Percentiles rank a stretch among this genome's conserved stretches.
phyloP scores from a whole-genome alignment of 2,113 vertebrate species.

The Orycteropus afer region DNA sequence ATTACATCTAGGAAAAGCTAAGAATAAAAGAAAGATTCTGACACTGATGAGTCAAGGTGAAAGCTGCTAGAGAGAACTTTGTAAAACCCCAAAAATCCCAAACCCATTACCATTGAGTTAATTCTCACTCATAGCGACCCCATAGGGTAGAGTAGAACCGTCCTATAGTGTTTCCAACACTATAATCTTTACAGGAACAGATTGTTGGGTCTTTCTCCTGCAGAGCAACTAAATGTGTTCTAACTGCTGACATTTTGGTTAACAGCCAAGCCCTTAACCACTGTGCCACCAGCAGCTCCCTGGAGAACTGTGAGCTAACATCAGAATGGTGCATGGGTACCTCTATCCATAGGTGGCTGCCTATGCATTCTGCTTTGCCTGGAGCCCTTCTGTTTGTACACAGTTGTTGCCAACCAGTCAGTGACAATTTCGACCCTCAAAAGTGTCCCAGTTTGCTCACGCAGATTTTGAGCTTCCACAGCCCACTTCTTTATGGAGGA shows the following conservation, averaged over 20 bases:
- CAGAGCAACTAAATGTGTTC: no score
- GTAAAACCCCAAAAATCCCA: neutral
- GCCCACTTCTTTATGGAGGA: neutral
- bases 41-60: neutral
- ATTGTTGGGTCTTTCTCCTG: no score
- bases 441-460: neutral
- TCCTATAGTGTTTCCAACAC: neutral
- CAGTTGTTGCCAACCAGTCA: neutral
- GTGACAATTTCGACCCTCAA: neutral
- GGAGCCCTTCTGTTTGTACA: neutral
- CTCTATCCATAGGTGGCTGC: no score
- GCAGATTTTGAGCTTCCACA: neutral
- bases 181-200: no score
- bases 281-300: neutral
- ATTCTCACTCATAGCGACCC: neutral
- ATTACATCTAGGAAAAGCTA: neutral
- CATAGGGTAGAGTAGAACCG: neutral
- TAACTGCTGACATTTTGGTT: neutral
- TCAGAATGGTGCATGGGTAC: neutral
- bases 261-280: no score
- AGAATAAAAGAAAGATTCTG: neutral
- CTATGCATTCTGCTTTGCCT: neutral
- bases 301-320: neutral
- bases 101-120: neutral
- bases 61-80: neutral